A percentile compares a stretch with the other conserved stretches of the same genome.
Evolutionary conservation across 2,888 invertebrate species (phyloP).

Genomic region (Cryptocheilus praepositus): DNA sequence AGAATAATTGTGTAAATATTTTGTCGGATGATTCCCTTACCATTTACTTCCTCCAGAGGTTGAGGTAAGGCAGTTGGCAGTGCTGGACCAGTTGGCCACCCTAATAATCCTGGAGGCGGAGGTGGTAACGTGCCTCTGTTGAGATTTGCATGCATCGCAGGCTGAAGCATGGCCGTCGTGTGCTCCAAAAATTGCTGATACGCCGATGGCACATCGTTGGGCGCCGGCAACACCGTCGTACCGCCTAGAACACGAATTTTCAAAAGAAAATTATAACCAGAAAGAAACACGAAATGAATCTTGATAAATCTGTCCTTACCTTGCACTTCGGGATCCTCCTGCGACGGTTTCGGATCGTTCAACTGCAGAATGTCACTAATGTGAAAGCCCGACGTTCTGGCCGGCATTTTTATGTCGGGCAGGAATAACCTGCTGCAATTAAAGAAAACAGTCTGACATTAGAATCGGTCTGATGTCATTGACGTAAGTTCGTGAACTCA

Average conservation of each 20-base stretch:
- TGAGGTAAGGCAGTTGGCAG: slow-evolving; percentile 64
- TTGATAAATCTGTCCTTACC: slow-evolving; percentile 50
- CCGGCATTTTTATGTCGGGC: slow-evolving; percentile 83
- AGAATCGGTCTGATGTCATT: too few species aligned
- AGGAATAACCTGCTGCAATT: too few species aligned
- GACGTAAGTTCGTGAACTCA: too few species aligned
- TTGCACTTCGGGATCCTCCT: slow-evolving; percentile 67
- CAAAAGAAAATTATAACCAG: not conserved
- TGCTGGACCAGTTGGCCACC: slow-evolving; percentile 57
- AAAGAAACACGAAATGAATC: not conserved
- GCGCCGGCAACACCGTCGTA: slow-evolving; percentile 65
- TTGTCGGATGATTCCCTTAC: slow-evolving; percentile 53
- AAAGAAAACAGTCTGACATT: too few species aligned
- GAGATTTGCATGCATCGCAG: slow-evolving; percentile 65
- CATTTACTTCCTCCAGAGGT: slow-evolving; percentile 69
- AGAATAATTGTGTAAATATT: not conserved
- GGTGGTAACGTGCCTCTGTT: slow-evolving; percentile 65
- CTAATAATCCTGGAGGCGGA: slow-evolving; percentile 54
- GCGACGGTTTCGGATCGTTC: slow-evolving; percentile 79
- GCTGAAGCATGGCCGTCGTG: slow-evolving; percentile 70
- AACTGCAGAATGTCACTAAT: slow-evolving; percentile 95
- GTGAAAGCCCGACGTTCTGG: slow-evolving; percentile 89
- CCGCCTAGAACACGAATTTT: slow-evolving; percentile 51
- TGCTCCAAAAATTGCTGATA: slow-evolving; percentile 72
- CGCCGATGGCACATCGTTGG: slow-evolving; percentile 66